These are phyloP conservation scores for Nephrotoma guestfalica DNA, from an alignment of 2,888 invertebrate genomes.

Conservation along the genomic window DNA sequence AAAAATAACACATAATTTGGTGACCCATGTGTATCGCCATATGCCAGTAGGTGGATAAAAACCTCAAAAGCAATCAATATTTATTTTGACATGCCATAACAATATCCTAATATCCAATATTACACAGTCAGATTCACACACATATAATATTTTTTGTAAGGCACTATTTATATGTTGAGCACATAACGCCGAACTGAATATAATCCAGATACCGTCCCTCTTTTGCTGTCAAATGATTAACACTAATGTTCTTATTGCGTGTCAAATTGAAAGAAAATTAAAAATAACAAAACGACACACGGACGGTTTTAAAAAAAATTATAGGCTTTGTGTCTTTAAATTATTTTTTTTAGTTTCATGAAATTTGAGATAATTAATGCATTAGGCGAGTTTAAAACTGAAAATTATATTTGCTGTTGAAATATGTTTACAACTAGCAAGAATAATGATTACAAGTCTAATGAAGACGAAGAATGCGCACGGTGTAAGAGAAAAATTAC, in stretches of 20 bases:
- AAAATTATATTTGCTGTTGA: neutral
- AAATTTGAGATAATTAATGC: neutral
- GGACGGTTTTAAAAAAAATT: neutral
- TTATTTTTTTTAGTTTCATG: neutral
- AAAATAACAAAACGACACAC: neutral
- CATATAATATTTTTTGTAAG: neutral
- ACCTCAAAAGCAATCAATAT: neutral
- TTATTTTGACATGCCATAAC: neutral
- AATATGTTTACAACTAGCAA: neutral
- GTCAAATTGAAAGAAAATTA: neutral
- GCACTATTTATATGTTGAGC: neutral
- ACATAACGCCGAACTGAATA: neutral
- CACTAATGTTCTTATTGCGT: neutral
- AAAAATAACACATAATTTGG: neutral
- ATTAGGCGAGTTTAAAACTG: neutral
- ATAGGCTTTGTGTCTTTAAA: neutral
- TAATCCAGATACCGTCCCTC: neutral
- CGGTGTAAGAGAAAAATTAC: neutral
- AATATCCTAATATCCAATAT: neutral
- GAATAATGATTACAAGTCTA: neutral
- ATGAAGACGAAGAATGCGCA: neutral
- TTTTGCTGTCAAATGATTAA: neutral
- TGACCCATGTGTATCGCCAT: neutral
- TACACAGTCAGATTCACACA: neutral
- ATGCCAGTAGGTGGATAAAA: neutral